Base-by-base conservation (phyloP, 2,888 invertebrate genomes). In the Mactromeris polynyma region DNA sequence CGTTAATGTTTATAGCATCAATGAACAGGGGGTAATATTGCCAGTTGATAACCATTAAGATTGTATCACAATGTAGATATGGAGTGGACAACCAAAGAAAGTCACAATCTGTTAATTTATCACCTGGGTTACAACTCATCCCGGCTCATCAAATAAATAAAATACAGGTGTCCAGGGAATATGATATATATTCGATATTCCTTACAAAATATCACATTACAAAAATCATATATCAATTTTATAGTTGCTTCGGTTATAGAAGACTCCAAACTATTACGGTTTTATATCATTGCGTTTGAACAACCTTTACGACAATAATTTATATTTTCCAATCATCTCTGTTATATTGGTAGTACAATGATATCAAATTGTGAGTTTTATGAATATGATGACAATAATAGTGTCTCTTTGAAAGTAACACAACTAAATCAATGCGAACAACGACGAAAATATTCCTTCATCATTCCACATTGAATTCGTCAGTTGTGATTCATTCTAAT, bases 211-310 rank as follows among this genome's bases (percentile, higher is more conserved):
- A 73, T 73, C 73, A 36, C 36, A 19, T 73, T 73, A 33, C 73
- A 36, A 19, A 36, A 73, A 73, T 17, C 73, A 73, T 73, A 73
- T 73, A 73, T 73, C 73, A 73, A 17, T 73, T 73, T 73, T 36
- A 73, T 73, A 33, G 73, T 36, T 73, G 4, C 19, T 3, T 7
- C 36, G 19, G 33, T 73, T 9, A 73, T 73, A 36, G 73, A 73
- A 73, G 11, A 14, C 73, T 17, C 11, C 19, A 33, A 4, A 73
- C 2, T 73, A 33, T 73, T 64, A 33, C 73, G 7, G 58, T 58
- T 46, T 64, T 64, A 73, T 36, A 33, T 17, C 73, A 73, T 14
- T 33, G 73, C n/a, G 73, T 73, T 73, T 73, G 33, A 73, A 73
- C 33, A 33, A 4, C 19, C 0, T 73, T 73, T 64, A 64, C 26